Evolutionary conservation across 2,797 vertebrate genomes (phyloP).

Genomic region (Adrianichthys oophorus): DNA sequence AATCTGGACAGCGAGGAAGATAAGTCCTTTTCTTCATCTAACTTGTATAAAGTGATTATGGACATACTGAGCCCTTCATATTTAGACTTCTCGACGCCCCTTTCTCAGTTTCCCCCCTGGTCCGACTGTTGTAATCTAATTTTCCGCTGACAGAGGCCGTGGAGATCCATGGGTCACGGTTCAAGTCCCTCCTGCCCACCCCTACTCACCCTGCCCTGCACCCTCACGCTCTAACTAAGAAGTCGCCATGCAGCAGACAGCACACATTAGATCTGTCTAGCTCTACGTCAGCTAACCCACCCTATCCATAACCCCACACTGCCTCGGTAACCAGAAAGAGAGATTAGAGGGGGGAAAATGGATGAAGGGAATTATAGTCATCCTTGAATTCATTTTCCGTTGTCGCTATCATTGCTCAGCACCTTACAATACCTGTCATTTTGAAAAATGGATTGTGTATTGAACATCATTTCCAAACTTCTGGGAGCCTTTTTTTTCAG

Average conservation of each 20-base stretch:
- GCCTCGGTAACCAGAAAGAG: slow-evolving; percentile 53
- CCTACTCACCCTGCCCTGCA: slow-evolving; percentile 34
- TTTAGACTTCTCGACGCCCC: slow-evolving; percentile 85
- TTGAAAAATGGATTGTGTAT: slow-evolving; percentile 40
- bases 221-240: slow-evolving; percentile 73
- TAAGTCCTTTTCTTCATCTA: slow-evolving; percentile 76
- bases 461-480: slow-evolving; percentile 43
- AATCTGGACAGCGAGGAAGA: slow-evolving; percentile 72
- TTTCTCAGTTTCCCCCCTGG: slow-evolving; percentile 66
- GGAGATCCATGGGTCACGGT: slow-evolving; percentile 78
- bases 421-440: slow-evolving; percentile 55
- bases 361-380: slow-evolving; percentile 50
- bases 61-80: slow-evolving; percentile 77
- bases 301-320: slow-evolving; percentile 56
- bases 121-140: slow-evolving; percentile 82
- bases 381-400: slow-evolving; percentile 47
- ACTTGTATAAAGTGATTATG: slow-evolving; percentile 83
- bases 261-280: slow-evolving; percentile 80
- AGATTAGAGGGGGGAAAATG: slow-evolving; percentile 52
- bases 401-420: slow-evolving; percentile 52
- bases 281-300: slow-evolving; percentile 32
- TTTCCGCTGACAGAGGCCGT: slow-evolving; percentile 81
- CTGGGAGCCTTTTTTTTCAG: slow-evolving; percentile 11
- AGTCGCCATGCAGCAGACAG: slow-evolving; percentile 79
- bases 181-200: slow-evolving; percentile 53